Percentiles rank a stretch among this genome's conserved stretches.
These are phyloP conservation scores for Pimpla rufipes DNA, from an alignment of 2,888 invertebrate species.

Conservation along the genomic window DNA sequence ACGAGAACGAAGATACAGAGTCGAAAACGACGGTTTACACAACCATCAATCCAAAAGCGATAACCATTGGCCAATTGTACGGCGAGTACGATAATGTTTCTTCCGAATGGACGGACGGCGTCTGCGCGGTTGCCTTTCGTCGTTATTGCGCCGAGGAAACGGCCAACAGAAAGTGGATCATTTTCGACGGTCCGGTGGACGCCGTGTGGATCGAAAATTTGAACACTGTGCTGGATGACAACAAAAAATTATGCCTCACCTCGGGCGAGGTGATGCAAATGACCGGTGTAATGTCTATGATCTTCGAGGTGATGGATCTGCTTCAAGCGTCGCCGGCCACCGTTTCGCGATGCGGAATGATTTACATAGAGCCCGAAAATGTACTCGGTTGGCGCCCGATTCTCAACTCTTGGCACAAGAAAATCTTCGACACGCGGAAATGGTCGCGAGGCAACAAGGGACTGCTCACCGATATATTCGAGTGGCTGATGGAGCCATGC, in stretches of 20 bases:
- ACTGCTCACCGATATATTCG: constrained; percentile 88
- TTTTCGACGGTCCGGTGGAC: constrained; percentile 96
- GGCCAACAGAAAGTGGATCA: constrained; percentile 94
- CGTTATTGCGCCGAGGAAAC: constrained; percentile 91
- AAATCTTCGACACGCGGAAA: constrained; percentile 76
- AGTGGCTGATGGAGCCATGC: constrained; percentile 93
- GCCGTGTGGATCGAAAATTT: constrained; percentile 97
- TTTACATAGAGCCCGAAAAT: constrained; percentile 93
- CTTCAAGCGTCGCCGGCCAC: constrained; percentile 95
- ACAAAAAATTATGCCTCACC: constrained; percentile 94
- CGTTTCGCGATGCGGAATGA: constrained; percentile 96
- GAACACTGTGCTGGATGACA: constrained; percentile 95
- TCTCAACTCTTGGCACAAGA: constrained; percentile 92
- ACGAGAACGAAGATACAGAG: constrained; percentile 39
- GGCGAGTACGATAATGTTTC: constrained; percentile 96
- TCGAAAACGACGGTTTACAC: constrained; percentile 89
- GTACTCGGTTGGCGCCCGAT: constrained; percentile 94
- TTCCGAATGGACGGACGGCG: constrained; percentile 96
- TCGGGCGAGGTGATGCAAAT: constrained; percentile 95
- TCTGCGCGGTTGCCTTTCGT: constrained; percentile 93
- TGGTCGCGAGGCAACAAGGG: constrained; percentile 89
- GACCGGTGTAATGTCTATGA: constrained; percentile 93
- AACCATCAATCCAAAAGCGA: constrained; percentile 96
- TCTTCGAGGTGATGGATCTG: constrained; percentile 95
- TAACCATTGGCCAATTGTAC: constrained; percentile 96